Base-by-base conservation (phyloP, 2,888 invertebrate species). In the Sisyra terminalis region DNA sequence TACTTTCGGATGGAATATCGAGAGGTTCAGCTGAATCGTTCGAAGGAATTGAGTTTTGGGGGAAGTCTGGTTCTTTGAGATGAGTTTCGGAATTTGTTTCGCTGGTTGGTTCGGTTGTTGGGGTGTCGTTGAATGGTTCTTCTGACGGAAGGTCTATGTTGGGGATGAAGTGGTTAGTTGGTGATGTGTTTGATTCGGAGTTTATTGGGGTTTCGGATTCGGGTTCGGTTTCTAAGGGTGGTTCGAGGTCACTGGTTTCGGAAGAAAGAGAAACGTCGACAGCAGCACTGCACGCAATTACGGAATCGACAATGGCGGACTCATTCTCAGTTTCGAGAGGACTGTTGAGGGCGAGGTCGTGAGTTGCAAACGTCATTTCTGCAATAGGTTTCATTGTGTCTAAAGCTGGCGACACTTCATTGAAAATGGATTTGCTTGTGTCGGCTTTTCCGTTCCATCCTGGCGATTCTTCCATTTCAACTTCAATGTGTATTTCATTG, bases 381-480 rank as follows among this genome's bases (percentile, higher is more conserved):
- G 35, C 1, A 3, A 35, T n/a, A 8, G 43, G 30, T 38, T 43
- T 43, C 17, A 29, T 17, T 29, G 18, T 29, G n/a, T 43, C 39
- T 18, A 40, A 13, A 11, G 38, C 65, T 30, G 42, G 42, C 8
- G 45, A 46, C 2, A 31, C 39, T 17, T 38, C 31, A 35, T 31
- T 32, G 9, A 29, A 29, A 34, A 13, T 34, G 8, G 30, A 14
- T 10, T n/a, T 29, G n/a, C 15, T n/a, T 34, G 45, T 37, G 24
- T 43, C 35, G 18, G 46, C 45, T 37, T 46, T 45, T 44, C 49
- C 46, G 13, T 53, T 49, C 54, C 54, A 54, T 30, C 59, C 53
- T 8, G 64, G 59, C 40, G 66, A 61, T 47, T 67, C 68, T 49
- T 70, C 70, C 68, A 71, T 70, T 51, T 71, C 70, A 36, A 63